Evolutionary conservation across 2,888 invertebrate species (phyloP), one percentile per base, ranked within the genome.

Genomic region (Biston betularia): DNA sequence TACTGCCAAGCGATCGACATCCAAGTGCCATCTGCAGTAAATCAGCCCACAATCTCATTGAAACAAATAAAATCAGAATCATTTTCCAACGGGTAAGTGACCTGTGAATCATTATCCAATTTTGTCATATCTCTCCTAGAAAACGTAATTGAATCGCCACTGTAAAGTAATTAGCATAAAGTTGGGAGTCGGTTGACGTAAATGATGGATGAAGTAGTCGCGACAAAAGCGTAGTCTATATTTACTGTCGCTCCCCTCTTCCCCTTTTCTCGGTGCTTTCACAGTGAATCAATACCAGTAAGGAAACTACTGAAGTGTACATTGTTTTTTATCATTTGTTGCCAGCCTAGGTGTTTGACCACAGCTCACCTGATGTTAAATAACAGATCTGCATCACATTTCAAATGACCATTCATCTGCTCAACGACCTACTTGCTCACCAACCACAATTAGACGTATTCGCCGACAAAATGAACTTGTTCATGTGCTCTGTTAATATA

Each of bases 41-140:
- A 72, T 72, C 70, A 70, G 59, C 15, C 53, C 44, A 56, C 62
- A 72, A 70, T 72, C 70, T 67, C 59, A 35, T 48, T 59, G 67
- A 63, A 68, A 73, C 68, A 71, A 75, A 74, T 71, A 71, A 75
- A 74, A 77, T 74, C 69, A 71, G 72, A 65, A 77, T 79, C 84
- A 85, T 86, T 88, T 87, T 83, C 84, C 80, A 75, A 79, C 83
- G 88, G 89, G 89, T 89, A 89, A 89, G 85, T 85, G 89, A 89
- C 89, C 89, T 86, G 80, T 88, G 89, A 89, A 75, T 89, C 89
- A 89, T 68, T 71, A 65, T 68, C 54, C 66, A 55, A 38, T 64
- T 60, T 33, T 52, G 40, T 24, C 40, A 35, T 64, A 68, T 64
- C 59, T 56, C 50, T 34, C 2, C 46, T 24, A 33, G 33, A 53